Conservation (phyloP, 2,797 vertebrate genomes). For the Mormyrops boulengeri region DNA sequence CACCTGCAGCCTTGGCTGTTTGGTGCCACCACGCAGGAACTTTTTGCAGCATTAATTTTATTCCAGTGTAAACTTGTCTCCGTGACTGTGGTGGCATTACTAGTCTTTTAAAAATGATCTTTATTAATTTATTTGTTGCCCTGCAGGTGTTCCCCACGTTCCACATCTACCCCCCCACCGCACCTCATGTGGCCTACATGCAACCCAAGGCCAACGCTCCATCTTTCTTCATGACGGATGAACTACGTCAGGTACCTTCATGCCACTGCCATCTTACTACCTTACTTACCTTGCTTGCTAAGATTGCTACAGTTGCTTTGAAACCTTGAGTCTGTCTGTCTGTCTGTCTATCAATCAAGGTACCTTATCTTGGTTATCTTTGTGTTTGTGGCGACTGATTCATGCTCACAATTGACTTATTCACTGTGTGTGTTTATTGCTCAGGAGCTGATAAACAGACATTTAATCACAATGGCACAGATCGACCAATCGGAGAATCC, state of each 20-base stretch:
- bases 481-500: conserved; percentile 96
- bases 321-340: background rate
- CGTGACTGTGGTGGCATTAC: background rate
- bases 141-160: conserved; percentile 95
- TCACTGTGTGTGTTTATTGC: conserved; percentile 19
- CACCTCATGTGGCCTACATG: conserved; percentile 98
- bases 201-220: conserved; percentile 98
- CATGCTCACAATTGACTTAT: background rate
- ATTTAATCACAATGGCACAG: conserved; percentile 98
- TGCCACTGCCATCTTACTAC: background rate
- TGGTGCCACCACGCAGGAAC: background rate
- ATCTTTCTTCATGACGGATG: conserved; percentile 98
- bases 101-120: background rate
- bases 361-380: background rate
- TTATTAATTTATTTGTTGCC: background rate
- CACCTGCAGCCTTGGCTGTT: background rate
- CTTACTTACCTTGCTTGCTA: too few relatives aligned
- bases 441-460: conserved; percentile 97
- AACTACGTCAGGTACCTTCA: conserved; percentile 63
- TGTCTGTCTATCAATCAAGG: background rate
- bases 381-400: background rate
- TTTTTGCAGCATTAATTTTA: background rate
- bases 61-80: background rate
- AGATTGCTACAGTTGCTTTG: background rate
- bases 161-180: conserved; percentile 94